phyloP scores from a whole-genome alignment of 2,888 invertebrate species.

The Ypsolopha scabrella region DNA sequence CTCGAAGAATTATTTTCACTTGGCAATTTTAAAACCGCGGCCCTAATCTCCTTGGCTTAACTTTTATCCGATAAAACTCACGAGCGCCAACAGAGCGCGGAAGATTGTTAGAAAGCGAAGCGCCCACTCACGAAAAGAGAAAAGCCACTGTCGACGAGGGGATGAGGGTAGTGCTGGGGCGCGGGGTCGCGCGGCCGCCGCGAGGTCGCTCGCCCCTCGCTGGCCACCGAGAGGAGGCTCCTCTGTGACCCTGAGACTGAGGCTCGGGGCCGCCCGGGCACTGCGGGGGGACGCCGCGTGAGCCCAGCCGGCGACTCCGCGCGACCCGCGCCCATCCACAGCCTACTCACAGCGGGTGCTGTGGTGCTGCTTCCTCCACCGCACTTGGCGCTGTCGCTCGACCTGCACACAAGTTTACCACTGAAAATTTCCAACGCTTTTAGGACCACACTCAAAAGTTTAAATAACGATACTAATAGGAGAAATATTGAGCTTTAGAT shows the following conservation, averaged over 20 bases:
- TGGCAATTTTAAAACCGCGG: conserved; percentile 15
- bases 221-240: conserved; percentile 63
- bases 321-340: conserved; percentile 22
- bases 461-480: not conserved
- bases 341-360: conserved; percentile 14
- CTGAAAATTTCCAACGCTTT: too few species aligned
- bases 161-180: conserved; percentile 48
- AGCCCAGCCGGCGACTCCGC: conserved; percentile 27
- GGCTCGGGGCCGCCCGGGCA: conserved; percentile 25
- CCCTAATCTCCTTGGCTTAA: conserved; percentile 15
- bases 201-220: conserved; percentile 55
- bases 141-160: conserved; percentile 51
- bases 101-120: conserved; percentile 63
- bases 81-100: conserved; percentile 26
- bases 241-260: conserved; percentile 48
- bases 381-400: conserved; percentile 72
- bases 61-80: not conserved
- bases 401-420: conserved; percentile 30
- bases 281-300: conserved; percentile 37
- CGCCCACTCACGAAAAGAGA: conserved; percentile 69
- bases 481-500: too few species aligned
- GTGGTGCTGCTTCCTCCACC: conserved; percentile 13
- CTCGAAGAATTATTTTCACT: conserved; percentile 1
- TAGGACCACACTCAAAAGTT: not conserved
- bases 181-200: conserved; percentile 53